Evolutionary conservation across 2,888 invertebrate species (phyloP), one percentile per base, ranked within the genome.

Genomic region (Thereva nobilitata): DNA sequence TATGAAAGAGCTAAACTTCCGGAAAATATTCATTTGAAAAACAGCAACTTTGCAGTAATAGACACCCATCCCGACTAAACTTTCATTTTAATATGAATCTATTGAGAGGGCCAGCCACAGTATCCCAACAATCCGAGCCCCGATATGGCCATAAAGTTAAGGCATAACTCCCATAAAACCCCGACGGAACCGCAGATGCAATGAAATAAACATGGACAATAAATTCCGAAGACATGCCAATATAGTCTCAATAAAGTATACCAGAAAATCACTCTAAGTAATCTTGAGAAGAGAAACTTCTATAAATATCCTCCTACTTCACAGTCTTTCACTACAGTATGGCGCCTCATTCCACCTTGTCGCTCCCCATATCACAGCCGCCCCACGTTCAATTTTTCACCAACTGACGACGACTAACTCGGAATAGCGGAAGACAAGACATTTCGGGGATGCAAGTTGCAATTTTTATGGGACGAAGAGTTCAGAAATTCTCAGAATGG

Each of bases 131-230:
- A 23, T 23, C 23, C 23, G 1, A 23, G 23, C 23, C 23, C 23
- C 59, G 59, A 59, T 59, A 59, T 49, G 59, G 49, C 59, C 49
- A 47, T 59, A 59, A 59, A 59, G 45, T 59, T 59, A 59, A 59
- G 49, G 47, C 59, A 59, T 59, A 59, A 59, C 47, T 49, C 47
- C 59, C 59, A 59, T 59, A 59, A 59, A 59, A 59, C 49, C 40
- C 47, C 59, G 59, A 59, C 49, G 49, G 59, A 59, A 59, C 59
- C 59, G 49, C 59, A 59, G 49, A 59, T 59, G 59, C 59, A 59
- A 45, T 59, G 59, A 45, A 59, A 59, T 59, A 59, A 59, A 59
- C 59, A 59, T 59, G 59, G 59, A 59, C 59, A 59, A 59, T 59
- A 59, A 59, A 59, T 59, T 59, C 41, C 47, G 49, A 59, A 59